Base-by-base conservation (phyloP, 1,140 invertebrate species). In the Drosophila kohkoa region DNA sequence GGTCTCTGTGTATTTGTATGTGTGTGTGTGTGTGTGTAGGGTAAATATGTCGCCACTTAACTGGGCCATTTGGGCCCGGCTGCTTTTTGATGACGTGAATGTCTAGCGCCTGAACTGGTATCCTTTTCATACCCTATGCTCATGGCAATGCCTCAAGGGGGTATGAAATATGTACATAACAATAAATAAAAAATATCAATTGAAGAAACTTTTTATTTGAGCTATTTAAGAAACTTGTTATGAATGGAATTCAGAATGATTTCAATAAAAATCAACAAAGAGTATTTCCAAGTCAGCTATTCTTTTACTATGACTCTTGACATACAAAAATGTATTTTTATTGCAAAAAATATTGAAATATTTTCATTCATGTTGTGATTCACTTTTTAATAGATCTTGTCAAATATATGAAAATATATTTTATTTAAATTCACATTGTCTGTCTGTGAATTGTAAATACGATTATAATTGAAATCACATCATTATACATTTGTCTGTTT, bases 1-100 rank as follows among this genome's bases (percentile, higher is more conserved):
- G 20, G 3, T 25, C 20, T 25, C 7, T 38, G 35, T 38, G 51
- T 52, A n/a, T 20, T 2, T 52, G 38, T 70, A 52, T 51, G 46
- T 30, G 41, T 69, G 60, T 52, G 64, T 51, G 46, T 68, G 54
- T 68, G 48, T 72, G 58, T 32, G 28, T 68, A 54, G 72, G 43
- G 52, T 58, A 89, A 88, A 88, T 89, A 85, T 88, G 85, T 88
- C 70, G 81, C 85, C 78, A 85, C 77, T 88, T 72, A 85, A 57
- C 20, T 51, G 43, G 57, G 32, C 51, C n/a, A 54, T 77, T 72
- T 62, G 66, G 51, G 25, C 5, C 46, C 8, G 51, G 35, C 25
- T 62, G 66, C 63, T 67, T 72, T 79, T 72, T 72, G 58, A 67
- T 48, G 68, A 72, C 25, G 46, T 30, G 32, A 28, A 64, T 16